Conservation (phyloP, 2,113 vertebrate species). For the Mus musculus region GRCm39 chr10:118644501-118645000, state of each 20-base stretch:
- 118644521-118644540: background rate
- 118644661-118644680: constrained; percentile 5
- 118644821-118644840: constrained; percentile 42
- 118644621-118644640: background rate
- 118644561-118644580: constrained; percentile 40
- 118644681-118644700: background rate
- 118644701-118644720: background rate
- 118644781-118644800: background rate
- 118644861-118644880: background rate
- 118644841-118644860: background rate
- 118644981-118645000: background rate
- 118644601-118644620: background rate
- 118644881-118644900: background rate
- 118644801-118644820: background rate
- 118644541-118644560: constrained; percentile 11
- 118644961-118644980: background rate
- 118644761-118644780: constrained; percentile 11
- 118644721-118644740: constrained; percentile 27
- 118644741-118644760: background rate
- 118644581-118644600: no score
- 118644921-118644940: background rate
- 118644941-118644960: background rate
- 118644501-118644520: constrained; percentile 1
- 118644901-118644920: background rate
- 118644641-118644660: background rate